These are phyloP conservation scores for Hyposoter dolosus DNA, from an alignment of 2,888 invertebrate genomes.

Conservation along the genomic window DNA sequence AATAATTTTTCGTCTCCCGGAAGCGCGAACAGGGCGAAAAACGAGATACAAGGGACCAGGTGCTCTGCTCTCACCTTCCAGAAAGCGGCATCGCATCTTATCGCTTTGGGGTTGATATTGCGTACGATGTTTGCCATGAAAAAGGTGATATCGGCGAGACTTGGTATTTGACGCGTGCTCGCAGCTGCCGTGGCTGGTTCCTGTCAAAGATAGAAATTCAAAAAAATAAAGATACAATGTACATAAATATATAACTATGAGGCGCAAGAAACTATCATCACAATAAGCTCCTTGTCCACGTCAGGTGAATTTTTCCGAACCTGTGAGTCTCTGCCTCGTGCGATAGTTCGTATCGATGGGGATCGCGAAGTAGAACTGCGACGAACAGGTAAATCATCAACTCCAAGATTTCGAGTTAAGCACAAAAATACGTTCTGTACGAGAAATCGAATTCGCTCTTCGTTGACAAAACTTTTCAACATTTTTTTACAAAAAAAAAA, in stretches of 20 bases:
- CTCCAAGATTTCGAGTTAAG: background rate
- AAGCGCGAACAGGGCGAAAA: slow-evolving; percentile 38
- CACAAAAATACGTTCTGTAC: background rate
- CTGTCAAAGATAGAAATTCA: slow-evolving; percentile 71
- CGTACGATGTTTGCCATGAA: slow-evolving; percentile 76
- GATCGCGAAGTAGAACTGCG: slow-evolving; percentile 48
- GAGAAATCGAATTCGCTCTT: background rate
- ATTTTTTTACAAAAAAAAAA: background rate
- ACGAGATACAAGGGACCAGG: slow-evolving; percentile 72
- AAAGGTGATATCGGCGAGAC: slow-evolving; percentile 74
- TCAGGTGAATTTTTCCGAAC: slow-evolving; percentile 82
- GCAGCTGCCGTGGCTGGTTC: slow-evolving; percentile 79
- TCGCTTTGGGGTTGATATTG: slow-evolving; percentile 73
- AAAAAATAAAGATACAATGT: slow-evolving; percentile 20
- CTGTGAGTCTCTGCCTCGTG: slow-evolving; percentile 66
- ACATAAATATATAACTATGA: background rate
- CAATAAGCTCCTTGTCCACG: slow-evolving; percentile 80
- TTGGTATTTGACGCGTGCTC: slow-evolving; percentile 82
- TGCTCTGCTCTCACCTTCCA: slow-evolving; percentile 65
- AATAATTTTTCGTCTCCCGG: slow-evolving; percentile 52
- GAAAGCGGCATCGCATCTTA: slow-evolving; percentile 60
- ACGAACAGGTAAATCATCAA: slow-evolving; percentile 76
- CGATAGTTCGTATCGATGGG: slow-evolving; percentile 28
- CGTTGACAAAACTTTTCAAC: background rate
- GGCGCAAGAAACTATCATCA: slow-evolving; percentile 58